Conservation (phyloP, 2,113 vertebrate species). For the Lampris megalopsis region DNA sequence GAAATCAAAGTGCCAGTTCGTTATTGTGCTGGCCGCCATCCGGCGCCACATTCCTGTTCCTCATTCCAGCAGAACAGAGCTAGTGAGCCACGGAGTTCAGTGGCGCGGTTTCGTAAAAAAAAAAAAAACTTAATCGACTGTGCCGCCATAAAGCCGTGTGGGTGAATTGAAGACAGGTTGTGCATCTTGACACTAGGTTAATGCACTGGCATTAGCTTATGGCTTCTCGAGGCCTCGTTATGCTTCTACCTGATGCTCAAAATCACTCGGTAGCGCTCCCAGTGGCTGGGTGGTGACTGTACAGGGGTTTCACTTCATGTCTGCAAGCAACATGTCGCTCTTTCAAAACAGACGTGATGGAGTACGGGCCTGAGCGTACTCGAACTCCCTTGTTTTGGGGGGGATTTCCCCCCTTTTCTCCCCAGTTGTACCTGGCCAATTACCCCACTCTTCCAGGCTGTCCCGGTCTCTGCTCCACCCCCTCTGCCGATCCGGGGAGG, state of each 20-base stretch:
- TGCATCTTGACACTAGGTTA: background rate
- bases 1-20: slow-evolving; percentile 13
- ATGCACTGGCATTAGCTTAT: background rate
- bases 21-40: slow-evolving; percentile 1
- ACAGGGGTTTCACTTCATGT: too few relatives aligned
- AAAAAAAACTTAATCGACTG: slow-evolving; percentile 36
- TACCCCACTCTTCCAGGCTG: too few relatives aligned
- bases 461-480: too few relatives aligned
- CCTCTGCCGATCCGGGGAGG: too few relatives aligned
- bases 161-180: slow-evolving; percentile 24
- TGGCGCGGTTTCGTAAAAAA: slow-evolving; percentile 32
- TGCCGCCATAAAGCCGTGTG: background rate
- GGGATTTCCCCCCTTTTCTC: too few relatives aligned
- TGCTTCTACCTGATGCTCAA: background rate
- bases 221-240: background rate
- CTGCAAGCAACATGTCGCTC: too few relatives aligned
- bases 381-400: too few relatives aligned
- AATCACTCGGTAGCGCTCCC: background rate
- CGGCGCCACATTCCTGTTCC: slow-evolving; percentile 28
- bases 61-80: slow-evolving; percentile 43
- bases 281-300: background rate
- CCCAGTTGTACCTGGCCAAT: too few relatives aligned
- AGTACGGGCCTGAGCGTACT: too few relatives aligned
- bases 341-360: too few relatives aligned
- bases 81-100: slow-evolving; percentile 38